phyloP scores from a whole-genome alignment of 2,113 vertebrate species.

The Myotis brandtii region DNA sequence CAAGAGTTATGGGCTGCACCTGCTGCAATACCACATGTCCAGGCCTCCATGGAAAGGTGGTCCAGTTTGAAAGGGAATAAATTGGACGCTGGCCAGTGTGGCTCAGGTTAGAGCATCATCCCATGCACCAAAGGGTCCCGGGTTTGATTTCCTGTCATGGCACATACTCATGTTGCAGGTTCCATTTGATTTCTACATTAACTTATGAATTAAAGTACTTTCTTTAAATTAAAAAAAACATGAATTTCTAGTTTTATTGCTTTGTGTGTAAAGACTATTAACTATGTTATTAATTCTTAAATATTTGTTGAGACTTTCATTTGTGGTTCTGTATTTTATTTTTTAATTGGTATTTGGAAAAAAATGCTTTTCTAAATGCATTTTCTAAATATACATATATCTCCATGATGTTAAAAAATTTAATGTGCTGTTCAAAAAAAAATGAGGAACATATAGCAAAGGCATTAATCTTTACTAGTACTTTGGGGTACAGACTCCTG shows the following conservation, averaged over 20 bases:
- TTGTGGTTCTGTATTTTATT: not conserved
- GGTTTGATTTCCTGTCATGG: too few species aligned
- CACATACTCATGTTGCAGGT: not conserved
- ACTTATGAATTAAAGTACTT: not conserved
- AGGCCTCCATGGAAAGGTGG: too few species aligned
- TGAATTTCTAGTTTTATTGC: not conserved
- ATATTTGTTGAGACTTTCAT: not conserved
- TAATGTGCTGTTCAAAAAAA: not conserved
- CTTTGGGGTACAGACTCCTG: not conserved
- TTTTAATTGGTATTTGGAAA: not conserved
- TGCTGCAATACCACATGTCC: too few species aligned
- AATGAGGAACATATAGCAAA: not conserved
- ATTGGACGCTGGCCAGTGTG: too few species aligned
- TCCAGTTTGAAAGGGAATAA: too few species aligned
- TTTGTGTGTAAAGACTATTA: not conserved
- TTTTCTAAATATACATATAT: too few species aligned
- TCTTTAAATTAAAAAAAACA: not conserved
- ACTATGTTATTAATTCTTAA: not conserved
- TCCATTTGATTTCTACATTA: not conserved
- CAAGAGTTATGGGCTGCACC: too few species aligned
- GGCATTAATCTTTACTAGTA: not conserved
- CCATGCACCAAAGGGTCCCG: too few species aligned
- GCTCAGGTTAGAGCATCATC: too few species aligned
- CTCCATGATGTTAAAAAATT: not conserved
- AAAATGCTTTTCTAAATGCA: not conserved